phyloP scores from a whole-genome alignment of 64 coral and sea anemone genomes.

The Dendronephthya gigantea region DNA sequence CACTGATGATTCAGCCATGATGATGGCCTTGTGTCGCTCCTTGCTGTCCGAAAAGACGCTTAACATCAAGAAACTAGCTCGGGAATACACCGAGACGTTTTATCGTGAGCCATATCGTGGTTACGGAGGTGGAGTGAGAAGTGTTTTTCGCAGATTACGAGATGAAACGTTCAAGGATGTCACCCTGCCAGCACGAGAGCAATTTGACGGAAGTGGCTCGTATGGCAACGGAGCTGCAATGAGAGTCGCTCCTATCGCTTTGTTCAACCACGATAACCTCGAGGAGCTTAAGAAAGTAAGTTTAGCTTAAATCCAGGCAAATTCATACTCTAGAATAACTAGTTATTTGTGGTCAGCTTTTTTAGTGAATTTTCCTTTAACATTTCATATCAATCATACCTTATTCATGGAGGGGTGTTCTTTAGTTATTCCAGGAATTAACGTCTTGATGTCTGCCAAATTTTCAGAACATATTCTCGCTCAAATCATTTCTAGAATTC shows the following conservation, averaged over 20 bases:
- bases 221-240: constrained; percentile 92
- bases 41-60: constrained; percentile 48
- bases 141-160: constrained; percentile 45
- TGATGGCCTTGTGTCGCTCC: constrained; percentile 67
- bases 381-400: too few species aligned
- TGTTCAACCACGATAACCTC: constrained; percentile 44
- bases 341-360: too few species aligned
- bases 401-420: too few species aligned
- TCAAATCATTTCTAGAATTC: constrained; percentile 41
- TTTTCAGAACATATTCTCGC: too few species aligned
- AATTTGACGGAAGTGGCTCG: constrained; percentile 83
- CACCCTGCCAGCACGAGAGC: constrained; percentile 55
- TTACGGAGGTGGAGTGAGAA: constrained; percentile 59
- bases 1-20: constrained; percentile 92
- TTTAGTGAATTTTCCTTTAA: too few species aligned
- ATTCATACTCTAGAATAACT: too few species aligned
- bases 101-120: constrained; percentile 50
- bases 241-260: constrained; percentile 81
- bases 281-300: constrained; percentile 53
- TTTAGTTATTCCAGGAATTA: too few species aligned
- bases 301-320: neutral
- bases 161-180: constrained; percentile 42
- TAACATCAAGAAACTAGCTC: constrained; percentile 56
- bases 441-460: too few species aligned
- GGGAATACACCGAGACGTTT: constrained; percentile 58